phyloP scores from a whole-genome alignment of 2,888 invertebrate genomes.

The Eilema sororculum region DNA sequence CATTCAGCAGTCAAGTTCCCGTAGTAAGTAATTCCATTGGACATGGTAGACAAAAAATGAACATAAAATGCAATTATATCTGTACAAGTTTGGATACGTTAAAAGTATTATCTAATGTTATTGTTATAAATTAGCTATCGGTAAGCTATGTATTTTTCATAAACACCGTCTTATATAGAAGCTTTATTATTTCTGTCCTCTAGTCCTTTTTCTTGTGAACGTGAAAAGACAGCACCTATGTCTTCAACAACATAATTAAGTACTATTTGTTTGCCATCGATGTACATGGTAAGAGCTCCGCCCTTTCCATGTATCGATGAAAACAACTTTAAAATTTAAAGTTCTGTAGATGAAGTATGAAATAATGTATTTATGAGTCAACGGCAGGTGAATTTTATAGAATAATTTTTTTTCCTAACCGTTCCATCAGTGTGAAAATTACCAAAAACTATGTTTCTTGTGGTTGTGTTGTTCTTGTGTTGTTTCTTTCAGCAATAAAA shows the following conservation, averaged over 20 bases:
- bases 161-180: background rate
- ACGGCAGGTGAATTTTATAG: no score
- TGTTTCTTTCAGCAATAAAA: no score
- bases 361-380: no score
- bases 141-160: background rate
- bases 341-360: background rate
- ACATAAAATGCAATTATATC: background rate
- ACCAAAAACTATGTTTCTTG: no score
- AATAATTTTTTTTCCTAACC: no score
- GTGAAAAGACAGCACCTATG: background rate
- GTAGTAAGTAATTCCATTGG: background rate
- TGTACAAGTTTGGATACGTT: background rate
- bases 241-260: background rate
- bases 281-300: constrained; percentile 5
- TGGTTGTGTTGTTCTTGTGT: no score
- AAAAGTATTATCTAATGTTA: background rate
- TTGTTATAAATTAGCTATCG: background rate
- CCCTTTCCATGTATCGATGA: background rate
- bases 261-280: background rate
- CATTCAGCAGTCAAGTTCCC: background rate
- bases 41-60: background rate
- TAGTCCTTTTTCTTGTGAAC: background rate
- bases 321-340: background rate
- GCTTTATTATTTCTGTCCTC: background rate
- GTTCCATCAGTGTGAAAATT: no score